Percentiles rank a stretch among this genome's conserved stretches.
Evolutionary conservation across 2,797 vertebrate genomes (phyloP).

Genomic region (Diglossa cyanea): DNA sequence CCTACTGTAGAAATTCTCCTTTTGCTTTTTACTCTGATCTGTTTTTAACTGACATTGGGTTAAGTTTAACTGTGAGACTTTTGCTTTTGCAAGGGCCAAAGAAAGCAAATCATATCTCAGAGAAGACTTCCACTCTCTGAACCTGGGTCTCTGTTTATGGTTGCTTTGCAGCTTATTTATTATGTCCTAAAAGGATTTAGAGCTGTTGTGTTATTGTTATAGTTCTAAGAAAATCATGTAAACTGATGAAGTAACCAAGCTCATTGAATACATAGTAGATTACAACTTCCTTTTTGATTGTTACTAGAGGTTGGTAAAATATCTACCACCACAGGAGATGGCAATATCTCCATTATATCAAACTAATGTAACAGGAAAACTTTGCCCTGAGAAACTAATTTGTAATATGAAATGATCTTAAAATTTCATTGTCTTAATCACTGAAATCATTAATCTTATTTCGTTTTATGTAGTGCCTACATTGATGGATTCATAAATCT

Average conservation of each 20-base stretch:
- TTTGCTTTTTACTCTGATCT: background rate
- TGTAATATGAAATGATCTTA: background rate
- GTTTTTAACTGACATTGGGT: background rate
- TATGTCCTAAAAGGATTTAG: background rate
- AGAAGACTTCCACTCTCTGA: background rate
- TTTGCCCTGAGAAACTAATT: background rate
- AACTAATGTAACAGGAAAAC: background rate
- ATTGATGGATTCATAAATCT: background rate
- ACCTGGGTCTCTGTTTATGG: background rate
- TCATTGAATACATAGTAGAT: background rate
- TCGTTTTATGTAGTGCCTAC: background rate
- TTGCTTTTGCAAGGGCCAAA: background rate
- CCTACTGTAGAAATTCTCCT: background rate
- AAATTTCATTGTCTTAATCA: background rate
- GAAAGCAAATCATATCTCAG: background rate
- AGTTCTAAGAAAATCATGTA: background rate
- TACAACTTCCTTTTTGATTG: background rate
- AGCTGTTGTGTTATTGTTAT: background rate
- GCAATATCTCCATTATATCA: background rate
- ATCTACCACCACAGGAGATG: background rate
- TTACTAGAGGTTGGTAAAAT: background rate
- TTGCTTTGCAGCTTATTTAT: background rate
- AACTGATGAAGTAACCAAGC: background rate
- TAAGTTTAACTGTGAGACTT: background rate
- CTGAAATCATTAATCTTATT: background rate